A percentile compares a stretch with the other conserved stretches of the same genome.
These are phyloP conservation scores for Sylvicapra grimmia DNA, from an alignment of 2,113 vertebrate species.

Conservation along the genomic window DNA sequence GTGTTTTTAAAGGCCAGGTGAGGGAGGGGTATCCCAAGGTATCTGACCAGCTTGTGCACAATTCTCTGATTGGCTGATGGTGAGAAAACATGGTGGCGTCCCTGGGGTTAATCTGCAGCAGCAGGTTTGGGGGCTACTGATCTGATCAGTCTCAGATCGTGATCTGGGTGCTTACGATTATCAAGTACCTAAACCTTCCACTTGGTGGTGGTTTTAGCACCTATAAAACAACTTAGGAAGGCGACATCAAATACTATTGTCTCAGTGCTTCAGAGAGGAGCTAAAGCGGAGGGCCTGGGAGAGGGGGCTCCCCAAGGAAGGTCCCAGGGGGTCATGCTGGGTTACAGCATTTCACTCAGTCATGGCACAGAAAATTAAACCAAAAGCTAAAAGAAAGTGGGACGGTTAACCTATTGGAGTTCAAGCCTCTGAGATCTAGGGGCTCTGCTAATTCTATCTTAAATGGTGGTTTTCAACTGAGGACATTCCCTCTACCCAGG, in stretches of 20 bases:
- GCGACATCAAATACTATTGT: not conserved
- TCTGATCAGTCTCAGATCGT: not conserved
- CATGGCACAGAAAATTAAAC: not conserved
- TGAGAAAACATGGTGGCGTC: not conserved
- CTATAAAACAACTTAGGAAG: not conserved
- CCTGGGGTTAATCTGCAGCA: not conserved
- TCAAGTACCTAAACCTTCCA: not conserved
- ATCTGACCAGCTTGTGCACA: not conserved
- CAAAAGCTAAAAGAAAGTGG: not conserved
- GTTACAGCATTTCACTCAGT: not conserved
- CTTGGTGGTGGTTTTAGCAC: not conserved
- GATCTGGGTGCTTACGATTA: not conserved
- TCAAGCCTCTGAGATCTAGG: not conserved
- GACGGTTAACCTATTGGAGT: not conserved
- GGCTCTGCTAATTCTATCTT: not conserved
- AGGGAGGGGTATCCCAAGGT: not conserved
- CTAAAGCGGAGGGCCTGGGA: accelerated
- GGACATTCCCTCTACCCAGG: too few species aligned
- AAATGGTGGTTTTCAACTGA: not conserved
- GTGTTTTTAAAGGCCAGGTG: not conserved
- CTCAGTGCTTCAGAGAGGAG: not conserved
- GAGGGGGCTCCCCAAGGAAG: not conserved
- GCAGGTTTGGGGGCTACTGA: not conserved
- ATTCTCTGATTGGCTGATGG: not conserved
- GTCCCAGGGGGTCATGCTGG: not conserved